Percentiles rank a stretch among this genome's conserved stretches.
Conservation (phyloP, 2,113 vertebrate species). For the Mirounga angustirostris region DNA sequence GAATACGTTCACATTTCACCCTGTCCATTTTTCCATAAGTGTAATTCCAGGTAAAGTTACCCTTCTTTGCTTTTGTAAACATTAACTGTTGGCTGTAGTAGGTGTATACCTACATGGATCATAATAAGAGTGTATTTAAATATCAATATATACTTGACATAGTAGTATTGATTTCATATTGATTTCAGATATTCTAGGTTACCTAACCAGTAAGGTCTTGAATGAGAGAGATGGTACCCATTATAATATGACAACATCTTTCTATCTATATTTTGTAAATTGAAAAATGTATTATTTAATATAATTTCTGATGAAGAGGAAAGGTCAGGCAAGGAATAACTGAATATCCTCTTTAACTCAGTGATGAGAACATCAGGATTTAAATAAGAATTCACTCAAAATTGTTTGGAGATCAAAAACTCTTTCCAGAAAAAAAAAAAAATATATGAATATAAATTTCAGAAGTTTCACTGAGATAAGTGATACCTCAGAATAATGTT, state of each 20-base stretch:
- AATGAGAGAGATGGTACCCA: not conserved
- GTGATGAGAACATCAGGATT: not conserved
- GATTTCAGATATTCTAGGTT: not conserved
- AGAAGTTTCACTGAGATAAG: not conserved
- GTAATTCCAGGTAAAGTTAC: no score
- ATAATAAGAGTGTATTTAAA: not conserved
- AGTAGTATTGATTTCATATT: not conserved
- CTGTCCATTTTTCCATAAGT: no score
- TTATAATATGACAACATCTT: not conserved
- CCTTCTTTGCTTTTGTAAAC: no score
- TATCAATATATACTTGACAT: not conserved
- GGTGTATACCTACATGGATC: not conserved
- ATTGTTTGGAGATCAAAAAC: not conserved
- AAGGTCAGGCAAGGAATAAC: not conserved
- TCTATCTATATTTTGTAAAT: not conserved
- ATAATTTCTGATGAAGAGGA: not conserved
- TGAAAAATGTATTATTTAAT: not conserved
- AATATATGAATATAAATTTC: not conserved
- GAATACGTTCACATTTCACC: no score
- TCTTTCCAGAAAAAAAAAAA: not conserved
- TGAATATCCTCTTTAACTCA: not conserved
- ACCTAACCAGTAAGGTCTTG: not conserved
- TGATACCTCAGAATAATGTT: not conserved
- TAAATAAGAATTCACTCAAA: not conserved
- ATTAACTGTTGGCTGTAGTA: not conserved